Evolutionary conservation across 1,140 invertebrate genomes (phyloP).

Genomic region (Stratiolaelaps scimitus): DNA sequence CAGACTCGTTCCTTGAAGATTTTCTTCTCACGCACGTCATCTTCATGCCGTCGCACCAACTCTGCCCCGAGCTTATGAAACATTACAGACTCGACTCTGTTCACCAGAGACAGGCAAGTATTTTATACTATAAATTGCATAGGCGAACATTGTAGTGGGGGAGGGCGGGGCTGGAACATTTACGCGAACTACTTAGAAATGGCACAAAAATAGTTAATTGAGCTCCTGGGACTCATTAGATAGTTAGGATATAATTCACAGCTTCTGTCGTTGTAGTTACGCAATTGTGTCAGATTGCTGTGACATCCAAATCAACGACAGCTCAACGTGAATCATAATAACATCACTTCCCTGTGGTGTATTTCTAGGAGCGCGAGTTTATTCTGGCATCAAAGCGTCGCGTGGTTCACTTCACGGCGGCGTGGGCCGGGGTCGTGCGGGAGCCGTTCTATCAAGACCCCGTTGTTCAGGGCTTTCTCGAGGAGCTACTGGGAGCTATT

Average conservation of each 20-base stretch:
- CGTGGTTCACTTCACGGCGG: conserved; percentile 63
- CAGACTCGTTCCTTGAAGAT: conserved; percentile 65
- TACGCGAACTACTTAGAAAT: too few species aligned
- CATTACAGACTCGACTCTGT: conserved; percentile 53
- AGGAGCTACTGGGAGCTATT: conserved; percentile 58
- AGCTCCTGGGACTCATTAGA: too few species aligned
- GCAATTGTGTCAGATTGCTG: too few species aligned
- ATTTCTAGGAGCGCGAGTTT: conserved; percentile 54
- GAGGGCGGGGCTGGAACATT: too few species aligned
- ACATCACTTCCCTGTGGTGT: too few species aligned
- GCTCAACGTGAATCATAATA: too few species aligned
- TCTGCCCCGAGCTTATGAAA: conserved; percentile 60
- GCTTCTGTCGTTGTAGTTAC: too few species aligned
- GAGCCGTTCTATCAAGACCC: conserved; percentile 61
- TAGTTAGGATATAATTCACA: too few species aligned
- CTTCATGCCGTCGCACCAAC: conserved; percentile 62
- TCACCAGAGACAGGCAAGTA: conserved; percentile 31
- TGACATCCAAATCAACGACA: too few species aligned
- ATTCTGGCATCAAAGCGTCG: conserved; percentile 57
- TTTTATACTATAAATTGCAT: too few species aligned
- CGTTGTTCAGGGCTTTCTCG: conserved; percentile 42
- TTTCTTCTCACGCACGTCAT: conserved; percentile 75
- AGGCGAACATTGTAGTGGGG: too few species aligned
- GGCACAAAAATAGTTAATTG: too few species aligned
- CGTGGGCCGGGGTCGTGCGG: conserved; percentile 58